Base-by-base conservation (phyloP, 1,140 invertebrate species). In the Scaptomyza pallida region DNA sequence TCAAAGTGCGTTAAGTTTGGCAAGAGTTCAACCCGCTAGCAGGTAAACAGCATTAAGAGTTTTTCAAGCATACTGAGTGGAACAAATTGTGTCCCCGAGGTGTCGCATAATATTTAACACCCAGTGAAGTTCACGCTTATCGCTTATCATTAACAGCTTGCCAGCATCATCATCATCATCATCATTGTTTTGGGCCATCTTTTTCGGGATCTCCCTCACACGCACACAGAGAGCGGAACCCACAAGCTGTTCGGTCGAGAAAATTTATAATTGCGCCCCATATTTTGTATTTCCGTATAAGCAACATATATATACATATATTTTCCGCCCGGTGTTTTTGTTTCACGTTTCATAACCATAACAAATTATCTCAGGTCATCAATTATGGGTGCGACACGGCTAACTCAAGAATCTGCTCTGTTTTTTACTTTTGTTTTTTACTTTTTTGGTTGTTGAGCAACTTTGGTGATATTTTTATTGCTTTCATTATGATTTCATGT, bases 281-380 rank as follows among this genome's bases (percentile, higher is more conserved):
- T 75, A 83, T 85, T 55, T 43, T 30, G 26, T 30, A 30, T 30
- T n/a, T n/a, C n/a, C n/a, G 26, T 30, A 30, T 30, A 8, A 30
- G n/a, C n/a, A n/a, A 21, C 19, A 30, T 9, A 8, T 30, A 2
- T 50, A 50, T 40, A 57, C 44, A 30, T 30, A 30, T 30, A 30
- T 30, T 30, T 72, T 64, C 54, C 52, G 50, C 45, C 30, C 44
- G 19, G 59, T 75, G 77, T 85, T 81, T 85, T 81, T 81, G 77
- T 56, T 76, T 52, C 77, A 80, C 77, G 77, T 80, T 75, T 67
- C 77, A 65, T 41, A 71, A 72, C 81, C 81, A 86, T 86, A 86
- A 86, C 81, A 86, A 86, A 86, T 86, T 86, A 86, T 65, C 81
- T 86, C 72, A 88, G 82, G 81, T 86, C 81, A 86, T 86, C 81